phyloP scores from a whole-genome alignment of 1,140 invertebrate species.

The Stegodyphus dumicola region DNA sequence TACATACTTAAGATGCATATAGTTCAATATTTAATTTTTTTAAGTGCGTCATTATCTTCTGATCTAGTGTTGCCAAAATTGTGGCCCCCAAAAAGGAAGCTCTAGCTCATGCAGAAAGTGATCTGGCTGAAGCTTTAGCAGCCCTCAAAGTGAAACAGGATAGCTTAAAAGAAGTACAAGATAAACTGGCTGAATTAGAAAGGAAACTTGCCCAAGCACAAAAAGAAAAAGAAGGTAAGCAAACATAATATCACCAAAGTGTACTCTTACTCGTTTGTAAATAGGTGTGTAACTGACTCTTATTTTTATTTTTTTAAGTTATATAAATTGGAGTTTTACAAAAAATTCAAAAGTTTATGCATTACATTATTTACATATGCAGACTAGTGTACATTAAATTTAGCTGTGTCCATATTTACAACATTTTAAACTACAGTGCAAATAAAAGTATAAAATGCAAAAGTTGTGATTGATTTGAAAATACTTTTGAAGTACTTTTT shows the following conservation, averaged over 20 bases:
- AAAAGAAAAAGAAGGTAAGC: conserved; percentile 72
- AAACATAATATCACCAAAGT: not conserved
- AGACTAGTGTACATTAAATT: too few species aligned
- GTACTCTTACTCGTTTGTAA: too few species aligned
- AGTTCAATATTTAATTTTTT: too few species aligned
- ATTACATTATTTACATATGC: too few species aligned
- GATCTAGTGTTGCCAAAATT: conserved; percentile 69
- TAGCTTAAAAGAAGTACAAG: conserved; percentile 69
- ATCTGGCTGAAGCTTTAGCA: conserved; percentile 68
- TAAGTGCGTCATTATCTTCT: not conserved
- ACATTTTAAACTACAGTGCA: too few species aligned
- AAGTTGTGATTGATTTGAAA: too few species aligned
- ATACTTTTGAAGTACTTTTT: too few species aligned
- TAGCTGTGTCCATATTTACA: too few species aligned
- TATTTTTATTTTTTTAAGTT: not conserved
- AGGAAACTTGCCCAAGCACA: conserved; percentile 83
- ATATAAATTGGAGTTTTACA: not conserved
- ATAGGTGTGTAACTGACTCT: too few species aligned
- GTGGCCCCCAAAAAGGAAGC: conserved; percentile 71
- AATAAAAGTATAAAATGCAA: too few species aligned
- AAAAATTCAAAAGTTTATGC: too few species aligned
- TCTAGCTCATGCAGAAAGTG: conserved; percentile 92
- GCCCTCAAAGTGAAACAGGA: conserved; percentile 69
- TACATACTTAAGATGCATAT: too few species aligned
- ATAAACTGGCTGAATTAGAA: conserved; percentile 64